Conservation (phyloP, 2,888 invertebrate species). For the Anoncus sp. region DNA sequence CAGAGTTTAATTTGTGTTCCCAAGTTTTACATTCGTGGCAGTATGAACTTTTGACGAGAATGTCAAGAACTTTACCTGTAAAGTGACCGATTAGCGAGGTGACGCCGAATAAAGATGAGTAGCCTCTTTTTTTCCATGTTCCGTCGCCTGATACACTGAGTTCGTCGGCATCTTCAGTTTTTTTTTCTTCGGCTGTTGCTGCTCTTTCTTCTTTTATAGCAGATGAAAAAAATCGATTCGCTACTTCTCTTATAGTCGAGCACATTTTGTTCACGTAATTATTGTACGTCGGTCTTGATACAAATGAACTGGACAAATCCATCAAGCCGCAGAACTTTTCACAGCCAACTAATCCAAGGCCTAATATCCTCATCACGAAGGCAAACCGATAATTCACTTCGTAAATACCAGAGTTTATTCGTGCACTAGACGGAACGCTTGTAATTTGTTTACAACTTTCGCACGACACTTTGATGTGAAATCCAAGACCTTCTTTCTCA, state of each 20-base stretch:
- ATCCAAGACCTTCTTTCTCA: slow-evolving; percentile 60
- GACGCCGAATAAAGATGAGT: slow-evolving; percentile 55
- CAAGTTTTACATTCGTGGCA: slow-evolving; percentile 40
- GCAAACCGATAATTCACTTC: slow-evolving; percentile 55
- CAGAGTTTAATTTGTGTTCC: slow-evolving; percentile 32
- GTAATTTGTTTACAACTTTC: slow-evolving; percentile 45
- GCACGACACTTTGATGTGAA: slow-evolving; percentile 59
- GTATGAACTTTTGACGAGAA: slow-evolving; percentile 34
- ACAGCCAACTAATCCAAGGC: slow-evolving; percentile 62
- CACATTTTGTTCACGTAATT: slow-evolving; percentile 47
- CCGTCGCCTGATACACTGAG: slow-evolving; percentile 32
- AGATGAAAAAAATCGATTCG: slow-evolving; percentile 40
- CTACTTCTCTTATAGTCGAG: slow-evolving; percentile 30
- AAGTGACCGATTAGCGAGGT: slow-evolving; percentile 58
- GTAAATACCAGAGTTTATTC: slow-evolving; percentile 57
- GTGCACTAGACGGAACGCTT: slow-evolving; percentile 54
- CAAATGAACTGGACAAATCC: slow-evolving; percentile 60
- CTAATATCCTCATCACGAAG: slow-evolving; percentile 30
- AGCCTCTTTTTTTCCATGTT: slow-evolving; percentile 50
- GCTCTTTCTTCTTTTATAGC: slow-evolving; percentile 49
- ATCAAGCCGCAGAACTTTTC: slow-evolving; percentile 61
- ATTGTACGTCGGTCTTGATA: slow-evolving; percentile 65
- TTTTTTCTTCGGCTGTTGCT: slow-evolving; percentile 49
- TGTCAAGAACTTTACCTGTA: slow-evolving; percentile 56
- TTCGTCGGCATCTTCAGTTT: slow-evolving; percentile 43